Evolutionary conservation across 2,888 invertebrate species (phyloP).

Genomic region (Autographa gamma): DNA sequence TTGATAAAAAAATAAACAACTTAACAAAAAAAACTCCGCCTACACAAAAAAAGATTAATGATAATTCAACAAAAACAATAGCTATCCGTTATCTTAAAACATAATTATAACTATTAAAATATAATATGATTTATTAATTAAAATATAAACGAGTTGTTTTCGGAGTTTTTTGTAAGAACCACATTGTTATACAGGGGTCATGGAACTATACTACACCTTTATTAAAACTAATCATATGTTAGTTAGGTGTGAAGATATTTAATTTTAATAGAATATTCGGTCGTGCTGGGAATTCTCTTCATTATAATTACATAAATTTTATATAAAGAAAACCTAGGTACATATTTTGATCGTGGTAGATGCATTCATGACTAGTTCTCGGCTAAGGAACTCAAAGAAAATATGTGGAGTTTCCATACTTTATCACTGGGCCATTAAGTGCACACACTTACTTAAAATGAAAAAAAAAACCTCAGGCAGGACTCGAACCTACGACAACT

Average conservation of each 20-base stretch:
- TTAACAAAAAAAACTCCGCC: constrained; percentile 5
- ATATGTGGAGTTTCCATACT: no score
- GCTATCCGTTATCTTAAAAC: constrained; percentile 10
- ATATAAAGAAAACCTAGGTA: no score
- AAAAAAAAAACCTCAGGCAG: no score
- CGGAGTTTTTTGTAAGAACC: background rate
- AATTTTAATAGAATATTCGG: no score
- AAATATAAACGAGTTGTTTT: background rate
- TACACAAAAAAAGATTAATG: constrained; percentile 30
- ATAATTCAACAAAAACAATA: constrained; percentile 20
- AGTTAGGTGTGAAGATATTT: background rate
- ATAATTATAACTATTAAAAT: constrained; percentile 26
- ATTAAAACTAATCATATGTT: background rate
- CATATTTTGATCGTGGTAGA: no score
- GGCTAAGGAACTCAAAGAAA: no score
- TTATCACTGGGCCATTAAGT: no score
- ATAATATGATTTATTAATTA: background rate
- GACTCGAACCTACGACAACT: no score
- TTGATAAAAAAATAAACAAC: constrained; percentile 20
- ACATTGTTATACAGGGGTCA: constrained; percentile 2
- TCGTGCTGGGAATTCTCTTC: no score
- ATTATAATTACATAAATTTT: no score
- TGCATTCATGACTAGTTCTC: no score
- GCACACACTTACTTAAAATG: no score
- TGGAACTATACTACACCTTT: background rate